A percentile compares a stretch with the other conserved stretches of the same genome.
Evolutionary conservation across 2,113 vertebrate species (phyloP).

Genomic region (Theropithecus gelada): DNA sequence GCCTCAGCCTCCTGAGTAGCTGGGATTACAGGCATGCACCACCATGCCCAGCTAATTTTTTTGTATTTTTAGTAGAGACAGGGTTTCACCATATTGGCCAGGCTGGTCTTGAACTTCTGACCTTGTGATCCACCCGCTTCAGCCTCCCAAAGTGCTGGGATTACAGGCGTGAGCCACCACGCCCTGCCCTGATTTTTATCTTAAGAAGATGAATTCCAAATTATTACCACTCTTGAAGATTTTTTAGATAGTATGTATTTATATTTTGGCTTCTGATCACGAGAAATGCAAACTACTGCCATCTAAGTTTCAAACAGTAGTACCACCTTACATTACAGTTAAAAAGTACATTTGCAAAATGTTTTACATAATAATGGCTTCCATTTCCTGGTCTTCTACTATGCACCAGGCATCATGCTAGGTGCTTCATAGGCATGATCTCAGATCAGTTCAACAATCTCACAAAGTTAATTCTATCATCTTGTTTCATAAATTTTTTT

Average conservation of each 20-base stretch:
- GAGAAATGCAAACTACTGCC: conserved; percentile 31
- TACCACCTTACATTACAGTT: background rate
- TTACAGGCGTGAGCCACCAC: too few species aligned
- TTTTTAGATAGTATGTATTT: background rate
- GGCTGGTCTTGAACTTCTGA: too few species aligned
- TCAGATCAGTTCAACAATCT: background rate
- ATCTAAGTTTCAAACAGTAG: conserved; percentile 58
- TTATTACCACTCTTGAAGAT: conserved; percentile 39
- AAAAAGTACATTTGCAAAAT: conserved; percentile 32
- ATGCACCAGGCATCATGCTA: background rate
- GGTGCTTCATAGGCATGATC: background rate
- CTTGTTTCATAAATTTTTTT: background rate
- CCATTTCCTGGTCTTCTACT: background rate
- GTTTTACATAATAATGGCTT: background rate
- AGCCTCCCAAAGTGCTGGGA: too few species aligned
- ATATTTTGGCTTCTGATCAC: conserved; percentile 16
- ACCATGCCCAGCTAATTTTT: too few species aligned
- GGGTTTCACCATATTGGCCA: too few species aligned
- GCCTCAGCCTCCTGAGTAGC: too few species aligned
- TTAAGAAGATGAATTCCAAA: conserved; percentile 63
- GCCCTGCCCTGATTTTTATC: conserved; percentile 14
- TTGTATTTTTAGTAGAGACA: too few species aligned
- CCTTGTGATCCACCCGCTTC: too few species aligned
- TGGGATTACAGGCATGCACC: too few species aligned
- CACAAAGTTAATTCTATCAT: background rate